Evolutionary conservation across 2,113 vertebrate genomes (phyloP).

Genomic region (Platysternon megacephalum): DNA sequence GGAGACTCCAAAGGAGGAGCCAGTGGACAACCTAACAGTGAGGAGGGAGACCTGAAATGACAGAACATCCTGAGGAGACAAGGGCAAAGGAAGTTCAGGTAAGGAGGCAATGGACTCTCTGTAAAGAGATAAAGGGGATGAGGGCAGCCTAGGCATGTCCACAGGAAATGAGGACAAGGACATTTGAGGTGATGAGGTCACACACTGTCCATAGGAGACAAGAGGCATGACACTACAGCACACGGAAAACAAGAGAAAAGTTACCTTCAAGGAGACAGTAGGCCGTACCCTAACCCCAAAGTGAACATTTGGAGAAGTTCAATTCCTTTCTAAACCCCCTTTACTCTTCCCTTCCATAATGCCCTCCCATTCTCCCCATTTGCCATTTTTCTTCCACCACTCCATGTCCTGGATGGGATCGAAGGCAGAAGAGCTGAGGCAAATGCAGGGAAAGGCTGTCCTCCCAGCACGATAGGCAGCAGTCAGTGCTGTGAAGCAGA

Average conservation of each 20-base stretch:
- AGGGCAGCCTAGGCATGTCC: neutral
- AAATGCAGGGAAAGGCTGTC: neutral
- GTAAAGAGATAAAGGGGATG: neutral
- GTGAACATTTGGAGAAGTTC: rapidly evolving
- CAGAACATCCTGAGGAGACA: neutral
- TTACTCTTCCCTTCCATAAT: neutral
- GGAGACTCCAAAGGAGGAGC: neutral
- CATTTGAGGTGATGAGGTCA: neutral
- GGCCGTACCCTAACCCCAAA: neutral
- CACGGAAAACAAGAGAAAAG: rapidly evolving
- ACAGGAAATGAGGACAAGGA: neutral
- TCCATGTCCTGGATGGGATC: neutral
- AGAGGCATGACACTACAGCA: neutral
- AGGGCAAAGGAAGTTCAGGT: neutral
- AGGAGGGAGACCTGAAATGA: neutral
- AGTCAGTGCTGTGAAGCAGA: neutral
- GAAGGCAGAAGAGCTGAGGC: neutral
- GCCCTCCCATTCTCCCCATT: rapidly evolving
- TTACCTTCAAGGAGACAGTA: neutral
- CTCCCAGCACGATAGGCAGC: too few species aligned
- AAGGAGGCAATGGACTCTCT: neutral
- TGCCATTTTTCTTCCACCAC: neutral
- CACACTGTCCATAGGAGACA: rapidly evolving
- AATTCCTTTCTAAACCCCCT: neutral
- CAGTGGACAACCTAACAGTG: neutral